Evolutionary conservation across 64 coral and sea anemone genomes (phyloP).

Genomic region (Stichodactyla mertensii): DNA sequence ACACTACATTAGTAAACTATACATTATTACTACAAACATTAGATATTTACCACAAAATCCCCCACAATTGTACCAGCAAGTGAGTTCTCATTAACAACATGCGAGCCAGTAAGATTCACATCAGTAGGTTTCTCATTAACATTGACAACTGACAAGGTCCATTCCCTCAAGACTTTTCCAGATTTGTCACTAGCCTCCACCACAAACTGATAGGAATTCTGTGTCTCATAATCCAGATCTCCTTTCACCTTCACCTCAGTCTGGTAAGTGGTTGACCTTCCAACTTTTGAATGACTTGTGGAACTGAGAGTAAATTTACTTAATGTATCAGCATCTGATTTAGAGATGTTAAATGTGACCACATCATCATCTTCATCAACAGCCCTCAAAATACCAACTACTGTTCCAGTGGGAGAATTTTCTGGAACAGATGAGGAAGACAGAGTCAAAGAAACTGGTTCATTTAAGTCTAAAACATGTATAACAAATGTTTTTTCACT

Average conservation of each 20-base stretch:
- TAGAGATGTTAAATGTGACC: conserved; percentile 52
- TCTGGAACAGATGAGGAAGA: conserved; percentile 42
- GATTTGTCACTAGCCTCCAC: conserved; percentile 59
- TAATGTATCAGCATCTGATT: conserved; percentile 48
- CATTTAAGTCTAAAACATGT: conserved; percentile 62
- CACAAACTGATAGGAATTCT: conserved; percentile 24
- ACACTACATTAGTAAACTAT: too few relatives aligned
- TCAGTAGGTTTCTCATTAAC: conserved; percentile 68
- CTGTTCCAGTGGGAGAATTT: conserved; percentile 35
- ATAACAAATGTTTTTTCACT: conserved; percentile 38
- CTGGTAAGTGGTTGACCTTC: conserved; percentile 24
- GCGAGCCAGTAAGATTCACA: conserved; percentile 42
- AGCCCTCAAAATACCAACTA: conserved; percentile 57
- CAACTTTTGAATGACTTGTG: conserved; percentile 5
- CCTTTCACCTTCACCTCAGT: conserved; percentile 44
- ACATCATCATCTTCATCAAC: conserved; percentile 74
- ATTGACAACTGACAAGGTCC: conserved; percentile 55
- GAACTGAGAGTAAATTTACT: conserved; percentile 42
- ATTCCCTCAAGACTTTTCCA: conserved; percentile 35
- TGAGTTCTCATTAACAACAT: conserved; percentile 53
- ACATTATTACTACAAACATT: too few relatives aligned
- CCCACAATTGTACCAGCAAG: conserved; percentile 39
- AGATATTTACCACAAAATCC: conserved; percentile 56
- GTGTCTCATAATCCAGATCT: conserved; percentile 53
- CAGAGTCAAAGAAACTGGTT: conserved; percentile 45